phyloP scores from a whole-genome alignment of 2,888 invertebrate species.

The Rotaria magnacalcarata region DNA sequence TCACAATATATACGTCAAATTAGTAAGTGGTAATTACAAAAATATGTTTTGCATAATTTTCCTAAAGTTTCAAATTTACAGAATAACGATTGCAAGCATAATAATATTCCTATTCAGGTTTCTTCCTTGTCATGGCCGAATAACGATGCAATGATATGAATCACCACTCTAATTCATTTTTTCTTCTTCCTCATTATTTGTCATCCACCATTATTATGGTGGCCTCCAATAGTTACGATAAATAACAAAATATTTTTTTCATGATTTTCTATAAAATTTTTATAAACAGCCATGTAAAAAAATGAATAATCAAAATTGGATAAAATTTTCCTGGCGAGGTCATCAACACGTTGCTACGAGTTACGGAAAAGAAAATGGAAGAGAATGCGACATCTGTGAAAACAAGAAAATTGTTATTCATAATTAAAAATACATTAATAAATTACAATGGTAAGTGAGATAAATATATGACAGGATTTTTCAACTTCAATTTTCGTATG shows the following conservation, averaged over 20 bases:
- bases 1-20: too few species aligned
- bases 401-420: background rate
- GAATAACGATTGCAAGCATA: too few species aligned
- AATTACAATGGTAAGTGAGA: background rate
- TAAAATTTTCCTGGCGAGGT: background rate
- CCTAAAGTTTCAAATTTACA: too few species aligned
- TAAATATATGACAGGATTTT: too few species aligned
- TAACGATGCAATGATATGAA: too few species aligned
- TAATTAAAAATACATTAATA: background rate
- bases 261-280: too few species aligned
- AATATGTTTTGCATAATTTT: too few species aligned
- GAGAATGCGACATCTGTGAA: background rate
- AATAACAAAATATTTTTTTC: background rate
- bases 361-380: background rate
- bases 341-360: background rate
- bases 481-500: too few species aligned
- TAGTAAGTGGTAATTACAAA: too few species aligned
- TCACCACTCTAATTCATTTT: background rate
- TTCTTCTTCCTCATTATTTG: background rate
- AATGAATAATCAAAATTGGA: too few species aligned
- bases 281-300: too few species aligned
- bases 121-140: background rate
- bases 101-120: background rate
- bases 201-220: background rate
- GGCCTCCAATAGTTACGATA: background rate